These are phyloP conservation scores for Acronicta leporina DNA, from an alignment of 2,888 invertebrate species.

Conservation along the genomic window DNA sequence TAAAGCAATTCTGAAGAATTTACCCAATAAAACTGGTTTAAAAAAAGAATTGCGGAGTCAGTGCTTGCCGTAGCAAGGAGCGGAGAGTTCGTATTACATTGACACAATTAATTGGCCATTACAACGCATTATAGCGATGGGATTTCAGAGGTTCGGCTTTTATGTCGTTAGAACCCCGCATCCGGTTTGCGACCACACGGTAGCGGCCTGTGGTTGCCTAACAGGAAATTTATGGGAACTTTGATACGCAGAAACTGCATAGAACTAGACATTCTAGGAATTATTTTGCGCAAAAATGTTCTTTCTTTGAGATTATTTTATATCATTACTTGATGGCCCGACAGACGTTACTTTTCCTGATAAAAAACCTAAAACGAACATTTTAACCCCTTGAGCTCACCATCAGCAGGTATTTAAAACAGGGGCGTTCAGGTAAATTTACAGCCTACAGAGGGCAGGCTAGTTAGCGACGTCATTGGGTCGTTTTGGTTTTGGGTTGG, in stretches of 20 bases:
- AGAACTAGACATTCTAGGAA: conserved; percentile 21
- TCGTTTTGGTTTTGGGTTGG: too few species aligned
- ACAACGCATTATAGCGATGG: conserved; percentile 39
- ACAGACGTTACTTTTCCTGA: too few species aligned
- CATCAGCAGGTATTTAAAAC: too few species aligned
- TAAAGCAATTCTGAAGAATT: too few species aligned
- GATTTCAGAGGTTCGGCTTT: conserved; percentile 44
- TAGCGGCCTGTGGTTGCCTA: conserved; percentile 48
- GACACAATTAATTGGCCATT: conserved; percentile 53
- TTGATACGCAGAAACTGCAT: conserved; percentile 20
- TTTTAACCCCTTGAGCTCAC: too few species aligned
- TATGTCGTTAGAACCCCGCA: conserved; percentile 31
- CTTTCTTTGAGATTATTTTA: too few species aligned
- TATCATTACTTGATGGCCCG: too few species aligned
- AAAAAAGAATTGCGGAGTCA: conserved; percentile 18
- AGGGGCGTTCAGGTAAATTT: too few species aligned
- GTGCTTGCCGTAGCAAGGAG: conserved; percentile 40
- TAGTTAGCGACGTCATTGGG: too few species aligned
- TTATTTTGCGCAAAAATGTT: not conserved
- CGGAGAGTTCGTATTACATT: conserved; percentile 39
- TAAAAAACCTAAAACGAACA: too few species aligned
- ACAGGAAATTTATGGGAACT: conserved; percentile 50
- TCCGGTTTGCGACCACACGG: conserved; percentile 48
- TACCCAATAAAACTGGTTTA: too few species aligned
- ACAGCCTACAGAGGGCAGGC: too few species aligned